These are phyloP conservation scores for Cynopterus brachyotis DNA, from an alignment of 2,113 vertebrate genomes.

Conservation along the genomic window DNA sequence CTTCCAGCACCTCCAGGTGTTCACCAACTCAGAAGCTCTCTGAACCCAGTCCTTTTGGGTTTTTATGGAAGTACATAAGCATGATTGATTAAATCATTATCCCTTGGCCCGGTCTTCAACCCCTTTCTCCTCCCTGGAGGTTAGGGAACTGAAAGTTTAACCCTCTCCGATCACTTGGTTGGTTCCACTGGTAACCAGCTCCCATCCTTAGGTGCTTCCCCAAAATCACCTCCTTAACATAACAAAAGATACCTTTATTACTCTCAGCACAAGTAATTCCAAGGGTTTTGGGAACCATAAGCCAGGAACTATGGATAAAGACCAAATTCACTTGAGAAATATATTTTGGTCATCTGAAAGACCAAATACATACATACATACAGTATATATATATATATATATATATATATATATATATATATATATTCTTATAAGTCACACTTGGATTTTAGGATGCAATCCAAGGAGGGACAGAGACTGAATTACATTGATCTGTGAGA, in stretches of 20 bases:
- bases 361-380: no score
- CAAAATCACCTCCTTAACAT: not conserved
- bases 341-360: not conserved
- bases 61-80: not conserved
- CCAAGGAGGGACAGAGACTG: not conserved
- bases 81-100: not conserved
- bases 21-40: not conserved
- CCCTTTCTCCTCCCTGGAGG: not conserved
- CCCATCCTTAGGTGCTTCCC: not conserved
- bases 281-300: not conserved
- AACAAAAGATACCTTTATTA: not conserved
- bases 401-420: not conserved
- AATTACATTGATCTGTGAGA: not conserved
- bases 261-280: not conserved
- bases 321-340: not conserved
- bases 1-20: not conserved
- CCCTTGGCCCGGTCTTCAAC: not conserved
- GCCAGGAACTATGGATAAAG: not conserved
- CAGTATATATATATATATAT: not conserved
- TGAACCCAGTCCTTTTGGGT: not conserved
- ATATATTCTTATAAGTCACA: not conserved
- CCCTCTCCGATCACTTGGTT: not conserved
- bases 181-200: not conserved
- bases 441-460: not conserved
- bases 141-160: not conserved